Conservation (phyloP, 1,140 invertebrate species). For the Hylaeus anthracinus region DNA sequence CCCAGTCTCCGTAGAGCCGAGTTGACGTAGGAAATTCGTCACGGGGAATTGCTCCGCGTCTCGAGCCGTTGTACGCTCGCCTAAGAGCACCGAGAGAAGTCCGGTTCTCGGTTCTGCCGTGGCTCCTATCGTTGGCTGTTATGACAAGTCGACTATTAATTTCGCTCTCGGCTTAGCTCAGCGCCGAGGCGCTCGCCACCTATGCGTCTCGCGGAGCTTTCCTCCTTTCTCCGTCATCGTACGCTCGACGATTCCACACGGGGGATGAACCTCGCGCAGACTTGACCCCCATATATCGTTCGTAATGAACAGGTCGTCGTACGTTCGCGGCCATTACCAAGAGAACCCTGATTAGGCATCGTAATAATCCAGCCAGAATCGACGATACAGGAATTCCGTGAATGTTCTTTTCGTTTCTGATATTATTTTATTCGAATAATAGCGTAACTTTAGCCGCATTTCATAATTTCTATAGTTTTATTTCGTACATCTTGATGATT, state of each 20-base stretch:
- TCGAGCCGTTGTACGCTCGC: conserved; percentile 47
- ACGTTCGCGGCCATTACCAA: conserved; percentile 1
- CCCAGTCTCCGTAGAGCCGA: conserved; percentile 41
- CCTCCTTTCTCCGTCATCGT: background rate
- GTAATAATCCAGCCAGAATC: too few relatives aligned
- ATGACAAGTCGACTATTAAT: conserved; percentile 68
- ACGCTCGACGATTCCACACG: background rate
- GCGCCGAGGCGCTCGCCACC: conserved; percentile 24
- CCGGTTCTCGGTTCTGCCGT: conserved; percentile 44
- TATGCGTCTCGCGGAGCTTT: conserved; percentile 15
- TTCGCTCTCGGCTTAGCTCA: conserved; percentile 58
- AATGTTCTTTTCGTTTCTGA: too few relatives aligned
- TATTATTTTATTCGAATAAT: too few relatives aligned
- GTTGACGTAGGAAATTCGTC: conserved; percentile 66
- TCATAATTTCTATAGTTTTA: too few relatives aligned
- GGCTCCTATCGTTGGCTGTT: conserved; percentile 62
- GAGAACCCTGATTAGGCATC: too few relatives aligned
- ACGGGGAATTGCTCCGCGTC: conserved; percentile 62
- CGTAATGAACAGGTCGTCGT: background rate
- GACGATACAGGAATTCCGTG: too few relatives aligned
- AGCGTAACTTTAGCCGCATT: too few relatives aligned
- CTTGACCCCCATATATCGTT: background rate
- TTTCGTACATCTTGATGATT: too few relatives aligned
- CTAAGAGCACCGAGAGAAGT: conserved; percentile 53
- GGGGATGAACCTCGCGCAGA: background rate